Evolutionary conservation across 2,113 vertebrate species (phyloP).

Genomic region (Phyllostomus discolor): DNA sequence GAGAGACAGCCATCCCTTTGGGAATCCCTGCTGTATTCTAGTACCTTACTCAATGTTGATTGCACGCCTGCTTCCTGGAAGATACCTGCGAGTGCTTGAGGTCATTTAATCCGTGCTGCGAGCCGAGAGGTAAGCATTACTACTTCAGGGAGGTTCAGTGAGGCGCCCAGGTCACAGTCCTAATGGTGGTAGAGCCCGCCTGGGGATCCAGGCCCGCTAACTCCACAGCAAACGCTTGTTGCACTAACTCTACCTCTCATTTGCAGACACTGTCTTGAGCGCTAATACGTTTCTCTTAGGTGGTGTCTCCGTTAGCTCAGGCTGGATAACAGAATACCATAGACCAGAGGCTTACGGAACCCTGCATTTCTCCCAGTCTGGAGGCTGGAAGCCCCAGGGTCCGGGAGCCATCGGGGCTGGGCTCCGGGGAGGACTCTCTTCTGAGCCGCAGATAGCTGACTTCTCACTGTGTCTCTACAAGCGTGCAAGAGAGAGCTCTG

Average conservation of each 20-base stretch:
- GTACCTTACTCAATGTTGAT: too few species aligned
- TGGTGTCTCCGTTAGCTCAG: background rate
- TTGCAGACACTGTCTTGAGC: background rate
- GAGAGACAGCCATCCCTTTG: background rate
- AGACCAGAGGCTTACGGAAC: background rate
- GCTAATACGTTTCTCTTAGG: background rate
- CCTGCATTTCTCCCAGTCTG: background rate
- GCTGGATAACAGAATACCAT: background rate
- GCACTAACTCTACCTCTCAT: background rate
- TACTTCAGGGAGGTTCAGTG: background rate
- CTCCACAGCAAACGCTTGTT: background rate
- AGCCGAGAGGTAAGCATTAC: background rate
- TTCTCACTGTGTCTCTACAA: background rate
- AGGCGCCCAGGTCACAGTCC: background rate
- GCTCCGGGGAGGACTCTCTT: background rate
- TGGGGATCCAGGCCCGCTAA: background rate
- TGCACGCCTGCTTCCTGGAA: background rate
- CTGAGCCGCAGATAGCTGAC: background rate
- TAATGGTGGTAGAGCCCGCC: background rate
- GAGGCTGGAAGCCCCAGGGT: background rate
- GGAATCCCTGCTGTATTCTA: background rate
- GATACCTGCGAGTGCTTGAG: accelerated
- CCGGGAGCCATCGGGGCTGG: background rate
- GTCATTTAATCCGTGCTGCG: background rate
- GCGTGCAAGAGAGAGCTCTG: background rate